phyloP scores from a whole-genome alignment of 2,797 vertebrate genomes.

The Siniperca scherzeri region DNA sequence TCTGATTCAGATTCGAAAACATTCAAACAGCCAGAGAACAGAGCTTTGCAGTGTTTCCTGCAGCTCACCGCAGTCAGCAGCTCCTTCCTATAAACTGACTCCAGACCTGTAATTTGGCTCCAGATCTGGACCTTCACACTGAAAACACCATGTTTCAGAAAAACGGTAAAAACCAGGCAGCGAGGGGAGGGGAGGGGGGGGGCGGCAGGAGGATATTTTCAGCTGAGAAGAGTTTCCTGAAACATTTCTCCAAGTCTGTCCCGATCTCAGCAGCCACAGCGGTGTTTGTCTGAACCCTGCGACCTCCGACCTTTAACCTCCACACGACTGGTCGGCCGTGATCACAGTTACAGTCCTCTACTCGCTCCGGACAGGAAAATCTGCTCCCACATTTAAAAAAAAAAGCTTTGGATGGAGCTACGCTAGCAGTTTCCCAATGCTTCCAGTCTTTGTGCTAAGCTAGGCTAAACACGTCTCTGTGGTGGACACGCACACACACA shows the following conservation, averaged over 20 bases:
- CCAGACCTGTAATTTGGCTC: slow-evolving; percentile 47
- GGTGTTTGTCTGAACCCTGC: slow-evolving; percentile 5
- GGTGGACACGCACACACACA: background rate
- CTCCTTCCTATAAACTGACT: slow-evolving; percentile 19
- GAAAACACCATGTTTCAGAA: slow-evolving; percentile 21
- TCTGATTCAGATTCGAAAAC: background rate
- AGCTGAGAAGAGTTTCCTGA: slow-evolving; percentile 2
- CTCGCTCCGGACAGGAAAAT: too few species aligned
- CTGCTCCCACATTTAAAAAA: too few species aligned
- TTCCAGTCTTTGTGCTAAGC: slow-evolving; percentile 9
- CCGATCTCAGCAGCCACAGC: background rate
- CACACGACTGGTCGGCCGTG: background rate
- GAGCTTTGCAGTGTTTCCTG: slow-evolving; percentile 25
- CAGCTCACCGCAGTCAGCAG: slow-evolving; percentile 4
- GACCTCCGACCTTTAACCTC: slow-evolving; percentile 45
- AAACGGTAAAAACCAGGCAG: background rate
- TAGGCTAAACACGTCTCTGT: background rate
- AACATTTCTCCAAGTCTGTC: slow-evolving; percentile 8
- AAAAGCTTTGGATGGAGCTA: background rate
- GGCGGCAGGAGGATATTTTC: slow-evolving; percentile 19
- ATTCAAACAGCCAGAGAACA: slow-evolving; percentile 18
- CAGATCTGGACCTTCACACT: slow-evolving; percentile 37
- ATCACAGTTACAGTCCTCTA: background rate
- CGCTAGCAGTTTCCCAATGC: background rate
- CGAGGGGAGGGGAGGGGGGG: background rate